These are phyloP conservation scores for Tetragonula clypearis DNA, from an alignment of 1,140 invertebrate genomes.

Conservation along the genomic window DNA sequence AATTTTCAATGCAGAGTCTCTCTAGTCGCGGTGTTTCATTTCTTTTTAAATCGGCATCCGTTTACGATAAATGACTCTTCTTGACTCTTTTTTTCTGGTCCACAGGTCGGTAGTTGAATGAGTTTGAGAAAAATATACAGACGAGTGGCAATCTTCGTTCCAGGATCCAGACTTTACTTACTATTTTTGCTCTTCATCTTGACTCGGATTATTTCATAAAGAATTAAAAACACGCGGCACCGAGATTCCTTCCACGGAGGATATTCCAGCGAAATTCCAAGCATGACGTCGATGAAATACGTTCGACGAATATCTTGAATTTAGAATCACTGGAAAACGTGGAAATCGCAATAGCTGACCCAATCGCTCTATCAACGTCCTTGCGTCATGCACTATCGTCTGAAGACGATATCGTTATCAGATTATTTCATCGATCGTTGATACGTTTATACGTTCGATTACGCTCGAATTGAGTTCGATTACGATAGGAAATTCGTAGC, in stretches of 20 bases:
- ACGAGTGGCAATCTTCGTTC: background rate
- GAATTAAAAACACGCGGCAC: background rate
- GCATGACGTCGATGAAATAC: background rate
- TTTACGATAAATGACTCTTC: background rate
- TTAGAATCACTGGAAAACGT: background rate
- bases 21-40: background rate
- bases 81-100: background rate
- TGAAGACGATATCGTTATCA: constrained; percentile 25
- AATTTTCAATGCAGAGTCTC: too few species aligned
- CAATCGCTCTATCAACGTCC: background rate
- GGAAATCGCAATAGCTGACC: background rate
- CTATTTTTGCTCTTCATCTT: background rate
- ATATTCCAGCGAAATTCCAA: background rate
- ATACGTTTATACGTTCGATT: background rate
- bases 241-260: background rate
- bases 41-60: background rate
- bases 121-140: background rate
- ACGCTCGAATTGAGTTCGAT: background rate
- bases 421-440: constrained; percentile 15
- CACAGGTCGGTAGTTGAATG: background rate
- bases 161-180: background rate
- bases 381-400: constrained; percentile 4
- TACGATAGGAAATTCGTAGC: background rate
- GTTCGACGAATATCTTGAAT: background rate
- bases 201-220: background rate